Percentiles rank a stretch among this genome's conserved stretches.
Evolutionary conservation across 2,888 invertebrate genomes (phyloP).

Genomic region (Rotaria magnacalcarata): DNA sequence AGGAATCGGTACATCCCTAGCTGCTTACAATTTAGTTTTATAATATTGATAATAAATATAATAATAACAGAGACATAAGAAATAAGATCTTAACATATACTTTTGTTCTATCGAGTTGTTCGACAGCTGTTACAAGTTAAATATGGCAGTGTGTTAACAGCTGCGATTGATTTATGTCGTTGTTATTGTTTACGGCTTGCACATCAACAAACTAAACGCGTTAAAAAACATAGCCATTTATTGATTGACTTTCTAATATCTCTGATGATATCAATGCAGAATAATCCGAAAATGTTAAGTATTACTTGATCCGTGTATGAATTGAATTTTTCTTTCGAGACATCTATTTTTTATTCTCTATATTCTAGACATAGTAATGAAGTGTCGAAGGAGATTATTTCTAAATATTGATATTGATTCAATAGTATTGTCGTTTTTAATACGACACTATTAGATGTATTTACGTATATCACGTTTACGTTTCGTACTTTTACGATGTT

Average conservation of each 20-base stretch:
- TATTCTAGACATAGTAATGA: background rate
- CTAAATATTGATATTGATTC: background rate
- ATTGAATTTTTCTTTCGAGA: no score
- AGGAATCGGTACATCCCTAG: no score
- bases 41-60: no score
- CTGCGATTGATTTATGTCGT: background rate
- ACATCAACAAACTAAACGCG: background rate
- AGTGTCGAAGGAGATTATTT: background rate
- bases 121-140: background rate
- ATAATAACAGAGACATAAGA: background rate
- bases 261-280: no score
- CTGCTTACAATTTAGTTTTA: background rate
- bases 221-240: background rate
- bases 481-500: background rate
- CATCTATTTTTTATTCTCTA: background rate
- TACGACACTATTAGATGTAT: background rate
- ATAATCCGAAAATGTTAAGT: no score
- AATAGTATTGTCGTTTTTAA: background rate
- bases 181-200: background rate
- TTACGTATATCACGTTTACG: slow-evolving; percentile 15
- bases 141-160: background rate
- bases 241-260: background rate
- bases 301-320: no score
- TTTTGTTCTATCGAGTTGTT: background rate
- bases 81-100: background rate